Evolutionary conservation across 1,140 invertebrate species (phyloP).

Genomic region (Brachionus calyciflorus): DNA sequence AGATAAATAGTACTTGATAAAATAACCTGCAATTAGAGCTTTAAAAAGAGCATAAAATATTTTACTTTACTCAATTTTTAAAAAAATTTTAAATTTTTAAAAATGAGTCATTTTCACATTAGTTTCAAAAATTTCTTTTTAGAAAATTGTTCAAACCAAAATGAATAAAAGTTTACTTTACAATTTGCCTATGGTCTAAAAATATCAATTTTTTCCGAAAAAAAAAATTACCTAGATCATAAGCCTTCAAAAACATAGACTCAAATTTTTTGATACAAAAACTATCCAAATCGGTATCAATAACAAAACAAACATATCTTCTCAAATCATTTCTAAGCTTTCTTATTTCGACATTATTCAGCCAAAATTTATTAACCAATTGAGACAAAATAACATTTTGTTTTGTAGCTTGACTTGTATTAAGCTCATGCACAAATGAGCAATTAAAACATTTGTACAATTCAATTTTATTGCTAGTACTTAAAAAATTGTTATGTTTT

Average conservation of each 20-base stretch:
- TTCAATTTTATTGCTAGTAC: background rate
- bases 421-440: constrained; percentile 2
- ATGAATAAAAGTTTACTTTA: too few species aligned
- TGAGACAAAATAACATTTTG: background rate
- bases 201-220: background rate
- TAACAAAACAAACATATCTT: constrained; percentile 21
- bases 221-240: constrained; percentile 24
- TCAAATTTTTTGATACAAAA: background rate
- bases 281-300: constrained; percentile 19
- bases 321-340: constrained; percentile 37
- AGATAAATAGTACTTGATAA: too few species aligned
- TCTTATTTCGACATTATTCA: background rate
- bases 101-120: too few species aligned
- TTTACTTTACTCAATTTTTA: too few species aligned
- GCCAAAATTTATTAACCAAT: constrained; percentile 32
- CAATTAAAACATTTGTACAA: constrained; percentile 38
- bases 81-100: too few species aligned
- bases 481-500: background rate
- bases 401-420: background rate
- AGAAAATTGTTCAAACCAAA: too few species aligned
- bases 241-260: constrained; percentile 13
- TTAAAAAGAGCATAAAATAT: too few species aligned
- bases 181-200: too few species aligned
- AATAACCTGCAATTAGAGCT: too few species aligned
- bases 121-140: too few species aligned